A percentile compares a stretch with the other conserved stretches of the same genome.
Evolutionary conservation across 1,140 invertebrate species (phyloP).

Genomic region (Samia ricini): DNA sequence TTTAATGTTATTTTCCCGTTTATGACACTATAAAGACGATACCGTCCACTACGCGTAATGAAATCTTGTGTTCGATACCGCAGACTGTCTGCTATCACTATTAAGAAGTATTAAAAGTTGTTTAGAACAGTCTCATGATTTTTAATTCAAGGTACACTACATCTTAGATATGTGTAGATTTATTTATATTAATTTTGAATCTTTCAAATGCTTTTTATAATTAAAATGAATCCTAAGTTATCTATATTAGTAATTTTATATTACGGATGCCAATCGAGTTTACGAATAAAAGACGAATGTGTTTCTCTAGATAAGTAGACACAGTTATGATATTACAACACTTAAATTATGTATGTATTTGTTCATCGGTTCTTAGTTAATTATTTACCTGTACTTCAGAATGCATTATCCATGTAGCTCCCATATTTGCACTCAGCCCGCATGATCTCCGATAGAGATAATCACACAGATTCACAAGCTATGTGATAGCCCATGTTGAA

Average conservation of each 20-base stretch:
- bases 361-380: neutral
- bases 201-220: too few species aligned
- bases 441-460: conserved; percentile 19
- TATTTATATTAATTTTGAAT: too few species aligned
- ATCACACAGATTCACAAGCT: conserved; percentile 22
- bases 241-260: too few species aligned
- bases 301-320: too few species aligned
- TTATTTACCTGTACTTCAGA: conserved; percentile 4
- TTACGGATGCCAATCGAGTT: too few species aligned
- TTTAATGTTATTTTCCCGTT: conserved; percentile 73
- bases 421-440: conserved; percentile 28
- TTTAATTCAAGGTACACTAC: neutral
- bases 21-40: conserved; percentile 75
- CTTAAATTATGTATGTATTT: neutral
- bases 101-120: conserved; percentile 37
- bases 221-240: too few species aligned
- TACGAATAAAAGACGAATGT: too few species aligned
- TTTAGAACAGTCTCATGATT: neutral
- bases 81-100: conserved; percentile 45
- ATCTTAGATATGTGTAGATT: neutral
- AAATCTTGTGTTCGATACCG: conserved; percentile 72
- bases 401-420: conserved; percentile 9
- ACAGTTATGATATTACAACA: too few species aligned
- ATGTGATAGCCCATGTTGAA: neutral
- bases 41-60: conserved; percentile 74